phyloP scores from a whole-genome alignment of 2,113 vertebrate genomes.

The Baryphthengus martii region DNA sequence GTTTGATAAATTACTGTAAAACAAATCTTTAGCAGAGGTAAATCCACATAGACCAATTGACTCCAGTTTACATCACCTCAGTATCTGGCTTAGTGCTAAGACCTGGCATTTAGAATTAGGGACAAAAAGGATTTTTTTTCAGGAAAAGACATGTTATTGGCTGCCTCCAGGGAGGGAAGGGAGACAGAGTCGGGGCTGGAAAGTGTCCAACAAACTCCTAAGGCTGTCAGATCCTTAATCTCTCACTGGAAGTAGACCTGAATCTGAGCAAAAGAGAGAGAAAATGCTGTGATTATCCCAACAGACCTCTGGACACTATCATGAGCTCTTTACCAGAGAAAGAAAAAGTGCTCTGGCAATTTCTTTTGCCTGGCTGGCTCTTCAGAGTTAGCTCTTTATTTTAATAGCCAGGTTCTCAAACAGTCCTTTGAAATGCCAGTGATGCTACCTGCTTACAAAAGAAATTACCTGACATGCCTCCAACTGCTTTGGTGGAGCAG shows the following conservation, averaged over 20 bases:
- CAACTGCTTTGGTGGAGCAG: neutral
- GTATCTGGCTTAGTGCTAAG: neutral
- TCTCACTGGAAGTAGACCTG: neutral
- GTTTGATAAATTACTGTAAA: neutral
- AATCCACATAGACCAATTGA: neutral
- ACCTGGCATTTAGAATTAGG: neutral
- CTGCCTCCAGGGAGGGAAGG: neutral
- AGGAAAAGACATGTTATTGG: neutral
- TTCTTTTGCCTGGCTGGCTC: neutral
- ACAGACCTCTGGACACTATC: neutral
- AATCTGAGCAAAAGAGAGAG: neutral
- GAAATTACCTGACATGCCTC: neutral
- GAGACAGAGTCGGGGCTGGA: neutral
- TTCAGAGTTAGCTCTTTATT: neutral
- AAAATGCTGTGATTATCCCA: neutral
- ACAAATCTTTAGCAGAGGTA: neutral
- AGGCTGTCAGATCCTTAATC: neutral
- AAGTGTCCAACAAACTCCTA: neutral
- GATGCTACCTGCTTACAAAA: neutral
- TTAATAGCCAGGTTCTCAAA: neutral
- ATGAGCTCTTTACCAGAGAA: neutral
- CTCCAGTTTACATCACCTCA: neutral
- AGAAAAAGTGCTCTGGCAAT: neutral
- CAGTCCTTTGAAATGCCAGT: neutral
- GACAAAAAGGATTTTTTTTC: neutral